These are phyloP conservation scores for Sebastes cheni DNA, from an alignment of 2,797 vertebrate species.

Conservation along the genomic window DNA sequence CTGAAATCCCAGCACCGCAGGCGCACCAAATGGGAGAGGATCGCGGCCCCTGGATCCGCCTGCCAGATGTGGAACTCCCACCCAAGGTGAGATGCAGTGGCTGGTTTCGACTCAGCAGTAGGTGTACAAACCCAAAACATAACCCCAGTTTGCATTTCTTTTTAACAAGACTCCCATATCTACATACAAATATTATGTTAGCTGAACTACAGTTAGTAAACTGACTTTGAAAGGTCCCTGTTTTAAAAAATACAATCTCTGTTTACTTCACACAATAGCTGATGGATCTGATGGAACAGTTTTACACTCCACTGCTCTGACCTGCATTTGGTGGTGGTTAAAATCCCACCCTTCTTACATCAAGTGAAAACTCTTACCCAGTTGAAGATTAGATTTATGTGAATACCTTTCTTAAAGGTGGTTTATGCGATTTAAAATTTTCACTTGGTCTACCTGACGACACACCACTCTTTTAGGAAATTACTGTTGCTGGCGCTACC, in stretches of 20 bases:
- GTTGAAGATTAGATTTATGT: not conserved
- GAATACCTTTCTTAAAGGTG: not conserved
- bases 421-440: not conserved
- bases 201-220: not conserved
- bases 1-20: constrained; percentile 87
- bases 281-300: not conserved
- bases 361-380: not conserved
- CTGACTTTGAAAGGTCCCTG: not conserved
- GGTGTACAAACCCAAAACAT: not conserved
- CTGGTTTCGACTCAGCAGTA: not conserved
- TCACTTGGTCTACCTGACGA: not conserved
- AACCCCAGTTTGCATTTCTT: not conserved
- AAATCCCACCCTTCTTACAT: not conserved
- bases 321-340: not conserved
- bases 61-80: constrained; percentile 87
- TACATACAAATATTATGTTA: not conserved
- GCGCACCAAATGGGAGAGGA: constrained; percentile 80
- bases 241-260: not conserved
- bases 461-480: not conserved
- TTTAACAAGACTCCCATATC: not conserved
- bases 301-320: not conserved
- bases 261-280: not conserved
- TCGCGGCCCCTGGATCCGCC: constrained; percentile 89
- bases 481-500: not conserved
- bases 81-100: constrained; percentile 75